These are phyloP conservation scores for Yponomeuta plumbellus DNA, from an alignment of 2,888 invertebrate genomes.

Conservation along the genomic window DNA sequence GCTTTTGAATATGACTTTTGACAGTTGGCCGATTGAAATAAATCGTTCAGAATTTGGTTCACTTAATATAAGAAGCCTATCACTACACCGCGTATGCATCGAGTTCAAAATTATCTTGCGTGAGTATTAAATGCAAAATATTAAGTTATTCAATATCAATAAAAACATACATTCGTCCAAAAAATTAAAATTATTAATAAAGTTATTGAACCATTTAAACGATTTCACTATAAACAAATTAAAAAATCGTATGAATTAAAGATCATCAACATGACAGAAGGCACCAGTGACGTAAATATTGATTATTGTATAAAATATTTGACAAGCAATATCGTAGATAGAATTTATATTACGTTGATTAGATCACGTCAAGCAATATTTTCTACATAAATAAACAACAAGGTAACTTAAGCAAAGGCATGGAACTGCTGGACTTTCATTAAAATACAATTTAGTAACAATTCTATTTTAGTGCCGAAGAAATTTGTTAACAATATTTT, in stretches of 20 bases:
- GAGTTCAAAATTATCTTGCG: not conserved
- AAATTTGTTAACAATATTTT: not conserved
- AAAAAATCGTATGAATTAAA: not conserved
- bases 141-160: not conserved
- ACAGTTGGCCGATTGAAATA: too few relatives aligned
- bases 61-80: too few relatives aligned
- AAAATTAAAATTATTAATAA: not conserved
- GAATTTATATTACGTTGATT: not conserved
- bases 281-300: not conserved
- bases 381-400: not conserved
- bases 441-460: not conserved
- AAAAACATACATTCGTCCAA: not conserved
- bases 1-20: too few relatives aligned
- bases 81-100: too few relatives aligned
- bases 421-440: not conserved
- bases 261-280: not conserved
- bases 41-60: too few relatives aligned
- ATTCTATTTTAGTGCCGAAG: not conserved
- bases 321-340: not conserved
- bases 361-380: not conserved
- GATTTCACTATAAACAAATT: not conserved
- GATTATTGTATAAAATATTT: not conserved
- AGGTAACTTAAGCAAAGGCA: not conserved
- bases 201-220: not conserved
- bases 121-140: not conserved